Percentiles rank a stretch among this genome's conserved stretches.
Evolutionary conservation across 2,797 vertebrate genomes (phyloP).

Genomic region (Myiothlypis chrysogaster): DNA sequence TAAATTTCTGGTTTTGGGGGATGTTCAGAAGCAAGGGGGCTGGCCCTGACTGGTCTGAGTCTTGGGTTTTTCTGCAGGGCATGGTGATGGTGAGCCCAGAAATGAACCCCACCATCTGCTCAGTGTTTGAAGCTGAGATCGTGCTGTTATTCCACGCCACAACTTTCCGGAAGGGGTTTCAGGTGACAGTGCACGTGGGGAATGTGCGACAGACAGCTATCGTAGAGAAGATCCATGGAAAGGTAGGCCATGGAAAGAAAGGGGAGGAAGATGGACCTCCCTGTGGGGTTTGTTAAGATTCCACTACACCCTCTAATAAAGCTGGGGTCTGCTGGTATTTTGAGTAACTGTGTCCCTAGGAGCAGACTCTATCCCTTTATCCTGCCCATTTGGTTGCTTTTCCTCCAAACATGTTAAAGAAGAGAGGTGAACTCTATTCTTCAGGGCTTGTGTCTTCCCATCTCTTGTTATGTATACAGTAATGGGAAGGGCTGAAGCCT

Average conservation of each 20-base stretch:
- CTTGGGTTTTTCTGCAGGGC: slow-evolving; percentile 77
- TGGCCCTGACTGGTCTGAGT: neutral
- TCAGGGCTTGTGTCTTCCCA: neutral
- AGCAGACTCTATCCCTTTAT: neutral
- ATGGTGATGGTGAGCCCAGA: slow-evolving; percentile 99
- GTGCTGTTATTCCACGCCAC: slow-evolving; percentile 95
- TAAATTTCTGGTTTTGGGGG: neutral
- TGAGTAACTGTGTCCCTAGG: neutral
- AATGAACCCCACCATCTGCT: slow-evolving; percentile 97
- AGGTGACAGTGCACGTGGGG: slow-evolving; percentile 95
- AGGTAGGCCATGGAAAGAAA: slow-evolving; percentile 77
- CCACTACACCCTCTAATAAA: neutral
- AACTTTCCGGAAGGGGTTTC: slow-evolving; percentile 95
- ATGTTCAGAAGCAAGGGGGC: neutral
- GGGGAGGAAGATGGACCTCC: neutral
- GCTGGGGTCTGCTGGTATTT: neutral
- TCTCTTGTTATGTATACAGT: neutral
- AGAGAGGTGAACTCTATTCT: neutral
- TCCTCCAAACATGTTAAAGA: neutral
- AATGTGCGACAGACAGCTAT: slow-evolving; percentile 95
- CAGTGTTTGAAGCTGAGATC: slow-evolving; percentile 95
- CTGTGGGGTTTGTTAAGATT: neutral
- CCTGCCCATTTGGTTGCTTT: neutral
- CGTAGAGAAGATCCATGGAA: slow-evolving; percentile 92
- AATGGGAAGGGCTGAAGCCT: neutral